Evolutionary conservation across 2,888 invertebrate species (phyloP).

Genomic region (Drosophila koepferae): DNA sequence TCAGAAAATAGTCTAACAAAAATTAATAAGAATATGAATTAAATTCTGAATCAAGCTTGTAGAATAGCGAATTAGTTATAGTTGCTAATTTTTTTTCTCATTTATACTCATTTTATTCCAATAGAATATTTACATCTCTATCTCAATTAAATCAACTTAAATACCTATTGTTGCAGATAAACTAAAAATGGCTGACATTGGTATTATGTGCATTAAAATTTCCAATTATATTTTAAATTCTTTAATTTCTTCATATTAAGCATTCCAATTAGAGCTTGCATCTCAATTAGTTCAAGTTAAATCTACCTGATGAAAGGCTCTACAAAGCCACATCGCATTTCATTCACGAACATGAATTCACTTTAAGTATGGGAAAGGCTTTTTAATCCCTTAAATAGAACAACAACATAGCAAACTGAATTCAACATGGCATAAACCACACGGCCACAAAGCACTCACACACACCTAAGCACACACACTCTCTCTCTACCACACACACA

Average conservation of each 20-base stretch:
- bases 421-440: slow-evolving; percentile 4
- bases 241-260: no score
- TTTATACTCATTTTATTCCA: no score
- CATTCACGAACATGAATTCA: not conserved
- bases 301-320: slow-evolving; percentile 3
- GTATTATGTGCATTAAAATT: not conserved
- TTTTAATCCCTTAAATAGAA: not conserved
- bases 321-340: not conserved
- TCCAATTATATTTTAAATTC: not conserved
- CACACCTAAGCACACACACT: slow-evolving; percentile 5
- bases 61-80: no score
- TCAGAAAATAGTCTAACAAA: no score
- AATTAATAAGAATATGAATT: no score
- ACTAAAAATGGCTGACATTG: not conserved
- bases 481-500: not conserved
- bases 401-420: not conserved
- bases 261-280: not conserved
- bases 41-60: no score
- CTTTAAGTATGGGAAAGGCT: not conserved
- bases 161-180: not conserved
- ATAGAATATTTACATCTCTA: no score
- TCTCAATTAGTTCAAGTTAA: slow-evolving; percentile 6
- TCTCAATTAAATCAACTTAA: not conserved
- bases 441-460: slow-evolving; percentile 8
- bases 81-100: no score